These are phyloP conservation scores for Diorhabda elongata DNA, from an alignment of 1,140 invertebrate species.

Conservation along the genomic window DNA sequence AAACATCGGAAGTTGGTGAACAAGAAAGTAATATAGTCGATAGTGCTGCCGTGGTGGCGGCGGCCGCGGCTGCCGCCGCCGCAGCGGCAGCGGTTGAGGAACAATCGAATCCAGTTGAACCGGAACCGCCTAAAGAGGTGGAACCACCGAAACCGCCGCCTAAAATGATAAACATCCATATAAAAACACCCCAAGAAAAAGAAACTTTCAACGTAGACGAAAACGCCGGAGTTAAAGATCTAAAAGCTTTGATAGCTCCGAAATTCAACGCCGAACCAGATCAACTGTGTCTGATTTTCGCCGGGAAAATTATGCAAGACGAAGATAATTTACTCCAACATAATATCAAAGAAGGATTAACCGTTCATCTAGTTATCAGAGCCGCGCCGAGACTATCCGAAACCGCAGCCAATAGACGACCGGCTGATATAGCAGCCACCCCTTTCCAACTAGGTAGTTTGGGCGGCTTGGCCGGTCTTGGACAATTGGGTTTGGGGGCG, in stretches of 20 bases:
- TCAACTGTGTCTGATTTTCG: constrained; percentile 95
- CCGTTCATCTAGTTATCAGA: constrained; percentile 95
- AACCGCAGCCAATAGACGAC: constrained; percentile 57
- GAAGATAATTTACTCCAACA: constrained; percentile 83
- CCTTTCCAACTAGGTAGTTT: constrained; percentile 77
- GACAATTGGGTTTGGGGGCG: constrained; percentile 77
- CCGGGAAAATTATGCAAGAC: constrained; percentile 99
- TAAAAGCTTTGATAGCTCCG: constrained; percentile 82
- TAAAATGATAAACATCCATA: constrained; percentile 77
- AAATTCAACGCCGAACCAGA: constrained; percentile 87
- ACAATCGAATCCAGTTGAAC: background rate
- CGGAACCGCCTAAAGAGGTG: constrained; percentile 21
- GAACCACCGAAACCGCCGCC: constrained; percentile 23
- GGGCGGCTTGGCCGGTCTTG: constrained; percentile 79
- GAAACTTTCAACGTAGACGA: constrained; percentile 82
- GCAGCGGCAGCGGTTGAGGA: background rate
- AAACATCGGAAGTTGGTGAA: no score
- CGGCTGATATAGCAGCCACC: constrained; percentile 46
- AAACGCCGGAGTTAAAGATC: constrained; percentile 87
- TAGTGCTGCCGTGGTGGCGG: background rate
- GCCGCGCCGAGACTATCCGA: constrained; percentile 54
- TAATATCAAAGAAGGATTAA: constrained; percentile 93
- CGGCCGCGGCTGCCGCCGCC: background rate
- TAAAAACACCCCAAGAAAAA: constrained; percentile 95
- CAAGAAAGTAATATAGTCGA: background rate